Conservation (phyloP, 2,888 invertebrate genomes). For the Thera obeliscata region DNA sequence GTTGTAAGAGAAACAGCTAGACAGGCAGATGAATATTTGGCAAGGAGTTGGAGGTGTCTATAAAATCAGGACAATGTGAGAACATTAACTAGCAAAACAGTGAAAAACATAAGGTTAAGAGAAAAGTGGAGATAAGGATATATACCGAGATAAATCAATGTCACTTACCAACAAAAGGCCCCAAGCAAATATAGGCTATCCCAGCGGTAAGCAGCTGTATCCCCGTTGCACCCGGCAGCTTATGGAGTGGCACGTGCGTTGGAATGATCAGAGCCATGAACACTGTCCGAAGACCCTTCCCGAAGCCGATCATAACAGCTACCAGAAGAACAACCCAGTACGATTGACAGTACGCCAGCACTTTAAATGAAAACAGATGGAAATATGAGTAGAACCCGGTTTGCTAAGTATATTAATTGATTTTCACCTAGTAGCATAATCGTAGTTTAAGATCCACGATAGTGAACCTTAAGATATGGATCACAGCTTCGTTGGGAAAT, state of each 20-base stretch:
- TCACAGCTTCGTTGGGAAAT: not conserved
- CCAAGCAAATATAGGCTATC: constrained; percentile 84
- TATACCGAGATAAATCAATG: not conserved
- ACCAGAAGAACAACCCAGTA: constrained; percentile 83
- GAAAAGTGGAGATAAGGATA: too few species aligned
- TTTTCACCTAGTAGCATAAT: not conserved
- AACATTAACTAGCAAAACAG: too few species aligned
- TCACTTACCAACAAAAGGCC: constrained; percentile 87
- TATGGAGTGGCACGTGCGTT: constrained; percentile 87
- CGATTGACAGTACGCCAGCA: constrained; percentile 85
- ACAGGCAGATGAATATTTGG: too few species aligned
- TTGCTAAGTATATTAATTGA: not conserved
- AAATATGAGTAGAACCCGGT: not conserved
- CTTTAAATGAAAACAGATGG: constrained; percentile 61
- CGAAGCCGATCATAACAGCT: constrained; percentile 87
- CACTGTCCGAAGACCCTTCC: constrained; percentile 89
- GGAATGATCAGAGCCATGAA: constrained; percentile 91
- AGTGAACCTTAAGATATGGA: too few species aligned
- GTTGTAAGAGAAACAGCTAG: too few species aligned
- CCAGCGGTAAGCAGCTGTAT: constrained; percentile 88
- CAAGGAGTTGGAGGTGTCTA: too few species aligned
- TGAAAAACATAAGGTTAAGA: too few species aligned
- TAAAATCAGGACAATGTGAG: too few species aligned
- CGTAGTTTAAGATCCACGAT: not conserved
- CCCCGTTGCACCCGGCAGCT: constrained; percentile 88